Percentiles rank a stretch among this genome's conserved stretches.
Evolutionary conservation across 2,888 invertebrate genomes (phyloP).

Genomic region (Microchrysa polita): DNA sequence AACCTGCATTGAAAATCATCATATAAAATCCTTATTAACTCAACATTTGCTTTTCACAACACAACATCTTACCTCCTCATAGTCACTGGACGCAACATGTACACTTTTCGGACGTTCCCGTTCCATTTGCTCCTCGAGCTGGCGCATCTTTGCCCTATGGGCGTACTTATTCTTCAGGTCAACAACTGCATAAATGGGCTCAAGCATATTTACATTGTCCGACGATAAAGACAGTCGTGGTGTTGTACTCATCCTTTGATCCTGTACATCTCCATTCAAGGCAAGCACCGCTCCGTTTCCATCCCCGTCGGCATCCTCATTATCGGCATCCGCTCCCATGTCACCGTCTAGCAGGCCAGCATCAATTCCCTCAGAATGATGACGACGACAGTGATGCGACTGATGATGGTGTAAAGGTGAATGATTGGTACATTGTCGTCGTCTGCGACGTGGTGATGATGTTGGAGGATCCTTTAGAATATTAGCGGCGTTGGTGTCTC

Average conservation of each 20-base stretch:
- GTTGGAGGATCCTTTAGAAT: constrained; percentile 12
- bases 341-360: constrained; percentile 14
- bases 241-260: background rate
- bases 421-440: constrained; percentile 38
- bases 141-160: constrained; percentile 53
- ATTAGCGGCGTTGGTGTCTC: background rate
- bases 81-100: constrained; percentile 53
- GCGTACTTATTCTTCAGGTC: constrained; percentile 58
- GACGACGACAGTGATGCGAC: constrained; percentile 16
- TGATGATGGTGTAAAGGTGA: constrained; percentile 30
- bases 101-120: constrained; percentile 52
- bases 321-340: constrained; percentile 34
- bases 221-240: constrained; percentile 47
- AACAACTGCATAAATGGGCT: constrained; percentile 59
- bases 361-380: constrained; percentile 25
- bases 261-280: constrained; percentile 13
- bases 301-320: constrained; percentile 36
- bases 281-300: constrained; percentile 1
- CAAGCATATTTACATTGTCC: constrained; percentile 50
- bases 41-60: background rate
- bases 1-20: constrained; percentile 50
- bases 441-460: constrained; percentile 24
- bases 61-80: constrained; percentile 53
- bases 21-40: background rate
- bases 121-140: constrained; percentile 50